These are phyloP conservation scores for Catamblyrhynchus diadema DNA, from an alignment of 2,797 vertebrate species.

Conservation along the genomic window DNA sequence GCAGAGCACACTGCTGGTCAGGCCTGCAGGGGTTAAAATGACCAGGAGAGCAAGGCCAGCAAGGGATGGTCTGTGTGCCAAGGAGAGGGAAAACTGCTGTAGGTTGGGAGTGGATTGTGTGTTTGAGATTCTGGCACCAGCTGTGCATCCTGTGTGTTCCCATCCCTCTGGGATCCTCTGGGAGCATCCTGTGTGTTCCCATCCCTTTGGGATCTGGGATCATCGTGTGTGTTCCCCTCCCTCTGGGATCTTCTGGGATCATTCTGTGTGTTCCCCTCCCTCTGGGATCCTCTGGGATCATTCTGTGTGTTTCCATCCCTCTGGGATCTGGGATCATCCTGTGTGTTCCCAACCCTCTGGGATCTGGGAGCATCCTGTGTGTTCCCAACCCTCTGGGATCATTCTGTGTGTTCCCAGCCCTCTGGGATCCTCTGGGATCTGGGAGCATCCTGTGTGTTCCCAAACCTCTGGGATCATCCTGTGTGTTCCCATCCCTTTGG, in stretches of 20 bases:
- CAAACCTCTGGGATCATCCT: not conserved
- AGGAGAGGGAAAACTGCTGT: not conserved
- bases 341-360: not conserved
- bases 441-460: not conserved
- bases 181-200: not conserved
- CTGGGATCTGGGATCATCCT: not conserved
- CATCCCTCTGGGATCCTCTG: not conserved
- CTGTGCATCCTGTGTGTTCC: not conserved
- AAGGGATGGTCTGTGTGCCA: not conserved
- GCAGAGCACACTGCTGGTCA: not conserved
- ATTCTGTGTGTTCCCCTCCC: not conserved
- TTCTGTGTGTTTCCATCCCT: not conserved
- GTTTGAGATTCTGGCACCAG: not conserved
- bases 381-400: not conserved
- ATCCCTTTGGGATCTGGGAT: not conserved
- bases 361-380: not conserved
- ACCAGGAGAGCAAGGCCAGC: not conserved
- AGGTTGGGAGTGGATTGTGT: not conserved
- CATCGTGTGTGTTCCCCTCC: not conserved
- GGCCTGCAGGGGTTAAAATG: slow-evolving; percentile 22
- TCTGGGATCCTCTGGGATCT: not conserved
- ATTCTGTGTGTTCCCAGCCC: not conserved
- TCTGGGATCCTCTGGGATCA: not conserved
- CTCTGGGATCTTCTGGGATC: not conserved
- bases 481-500: not conserved